phyloP scores from a whole-genome alignment of 2,113 vertebrate species.

The Nerophis ophidion region DNA sequence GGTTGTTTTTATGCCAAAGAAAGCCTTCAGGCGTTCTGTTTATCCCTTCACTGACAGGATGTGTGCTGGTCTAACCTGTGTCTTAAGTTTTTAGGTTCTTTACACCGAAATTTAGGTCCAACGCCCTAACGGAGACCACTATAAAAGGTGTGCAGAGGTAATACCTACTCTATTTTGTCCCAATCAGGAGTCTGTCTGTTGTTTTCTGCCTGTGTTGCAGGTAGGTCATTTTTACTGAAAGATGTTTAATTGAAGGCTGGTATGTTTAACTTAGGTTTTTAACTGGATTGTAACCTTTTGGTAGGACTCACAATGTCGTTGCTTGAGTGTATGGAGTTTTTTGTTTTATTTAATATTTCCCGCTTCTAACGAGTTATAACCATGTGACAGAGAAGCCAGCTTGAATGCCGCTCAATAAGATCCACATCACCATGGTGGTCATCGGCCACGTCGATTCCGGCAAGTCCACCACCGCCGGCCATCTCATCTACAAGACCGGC shows the following conservation, averaged over 20 bases:
- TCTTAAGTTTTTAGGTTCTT: background rate
- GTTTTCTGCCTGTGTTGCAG: no score
- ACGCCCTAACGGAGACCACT: conserved; percentile 33
- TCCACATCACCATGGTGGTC: conserved; percentile 78
- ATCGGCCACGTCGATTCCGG: conserved; percentile 79
- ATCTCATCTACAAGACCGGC: conserved; percentile 76
- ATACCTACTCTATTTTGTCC: conserved; percentile 61
- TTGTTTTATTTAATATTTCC: no score
- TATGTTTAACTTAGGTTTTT: no score
- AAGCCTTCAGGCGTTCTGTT: conserved; percentile 21
- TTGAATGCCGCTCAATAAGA: conserved; percentile 55
- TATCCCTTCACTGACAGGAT: conserved; percentile 48
- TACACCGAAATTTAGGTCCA: conserved; percentile 13
- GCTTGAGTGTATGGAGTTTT: no score
- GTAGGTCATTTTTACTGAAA: no score
- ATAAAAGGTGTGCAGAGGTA: conserved; percentile 58
- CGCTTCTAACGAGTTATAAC: no score
- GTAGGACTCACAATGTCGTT: no score
- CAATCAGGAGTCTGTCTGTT: no score
- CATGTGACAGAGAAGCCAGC: no score
- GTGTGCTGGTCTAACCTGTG: no score
- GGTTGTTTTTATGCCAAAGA: conserved; percentile 52
- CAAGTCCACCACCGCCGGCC: conserved; percentile 74
- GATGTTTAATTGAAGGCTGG: no score
- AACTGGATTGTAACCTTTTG: no score